phyloP scores from a whole-genome alignment of 2,113 vertebrate genomes.

The Columba janthina region DNA sequence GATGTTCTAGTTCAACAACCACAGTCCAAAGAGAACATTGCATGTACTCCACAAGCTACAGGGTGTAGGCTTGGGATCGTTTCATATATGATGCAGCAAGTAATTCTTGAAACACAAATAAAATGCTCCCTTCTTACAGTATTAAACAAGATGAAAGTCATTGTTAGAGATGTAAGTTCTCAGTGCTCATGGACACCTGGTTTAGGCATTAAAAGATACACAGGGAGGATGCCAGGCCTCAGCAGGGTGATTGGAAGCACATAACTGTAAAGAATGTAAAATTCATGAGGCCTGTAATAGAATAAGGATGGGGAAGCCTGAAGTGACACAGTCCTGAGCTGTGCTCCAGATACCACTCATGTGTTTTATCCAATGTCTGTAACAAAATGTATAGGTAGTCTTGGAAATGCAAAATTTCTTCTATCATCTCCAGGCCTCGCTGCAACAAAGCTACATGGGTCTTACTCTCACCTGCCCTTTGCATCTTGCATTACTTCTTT shows the following conservation, averaged over 20 bases:
- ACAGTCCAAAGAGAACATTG: not conserved
- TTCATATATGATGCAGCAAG: not conserved
- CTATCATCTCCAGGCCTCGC: not conserved
- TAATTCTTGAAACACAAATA: not conserved
- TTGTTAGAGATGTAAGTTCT: fast-evolving
- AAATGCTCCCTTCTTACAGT: not conserved
- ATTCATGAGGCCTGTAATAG: not conserved
- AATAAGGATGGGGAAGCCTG: not conserved
- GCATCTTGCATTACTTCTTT: not conserved
- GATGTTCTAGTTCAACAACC: slow-evolving; percentile 15
- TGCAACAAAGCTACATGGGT: not conserved
- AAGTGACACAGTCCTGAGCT: not conserved
- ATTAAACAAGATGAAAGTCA: not conserved
- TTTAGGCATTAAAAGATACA: not conserved
- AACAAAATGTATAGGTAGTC: not conserved
- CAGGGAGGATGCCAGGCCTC: not conserved
- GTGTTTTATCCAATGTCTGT: not conserved
- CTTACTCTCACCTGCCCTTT: not conserved
- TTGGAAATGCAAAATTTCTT: not conserved
- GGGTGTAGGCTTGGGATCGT: not conserved
- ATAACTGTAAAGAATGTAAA: not conserved
- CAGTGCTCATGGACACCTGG: not conserved
- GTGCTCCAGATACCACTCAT: not conserved
- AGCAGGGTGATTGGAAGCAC: not conserved
- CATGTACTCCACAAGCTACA: fast-evolving